Base-by-base conservation (phyloP, 2,888 invertebrate species). In the Chloroclysta siterata region DNA sequence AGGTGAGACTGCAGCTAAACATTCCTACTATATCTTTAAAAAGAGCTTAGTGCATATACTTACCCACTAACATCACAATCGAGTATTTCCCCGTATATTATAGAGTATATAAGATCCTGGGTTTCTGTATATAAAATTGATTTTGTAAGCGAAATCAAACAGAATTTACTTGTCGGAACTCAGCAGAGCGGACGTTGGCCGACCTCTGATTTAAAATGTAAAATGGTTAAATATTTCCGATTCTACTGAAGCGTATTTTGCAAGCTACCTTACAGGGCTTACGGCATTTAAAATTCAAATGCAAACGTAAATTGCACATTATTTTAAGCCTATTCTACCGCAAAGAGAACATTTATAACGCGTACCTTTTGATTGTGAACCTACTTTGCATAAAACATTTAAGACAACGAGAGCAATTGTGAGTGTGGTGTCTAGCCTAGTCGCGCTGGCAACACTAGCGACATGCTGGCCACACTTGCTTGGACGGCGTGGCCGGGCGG, bases 161-260 rank as follows among this genome's bases (percentile, higher is more conserved):
- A 50, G 15, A 62, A 63, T 58, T 54, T 33, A 55, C 41, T 53
- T 39, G 6, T 17, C 60, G 15, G 53, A 64, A 60, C 47, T 48
- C 15, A 53, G 56, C 52, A 54, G 53, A 42, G 29, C 8, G 54
- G 29, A 52, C 51, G 22, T 29, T 1, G 15, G 5, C 42, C 48
- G 54, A 55, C 48, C 53, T 44, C 65, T 33, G 61, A 65, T 58
- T 61, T 61, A 58, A 65, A 65, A 65, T 61, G 61, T 57, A 65
- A 65, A 65, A 65, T 61, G 61, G 56, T 44, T 58, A 48, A 61
- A 65, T 65, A 61, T 65, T 65, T 58, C 61, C 65, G 58, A 61
- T 65, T 47, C 42, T 39, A 39, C 15, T 50, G 54, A 47, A 48
- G 42, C 33, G 54, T 65, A 57, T 58, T 65, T 52, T 51, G 54